These are phyloP conservation scores for Nephrotoma flavescens DNA, from an alignment of 2,888 invertebrate genomes.

Conservation along the genomic window DNA sequence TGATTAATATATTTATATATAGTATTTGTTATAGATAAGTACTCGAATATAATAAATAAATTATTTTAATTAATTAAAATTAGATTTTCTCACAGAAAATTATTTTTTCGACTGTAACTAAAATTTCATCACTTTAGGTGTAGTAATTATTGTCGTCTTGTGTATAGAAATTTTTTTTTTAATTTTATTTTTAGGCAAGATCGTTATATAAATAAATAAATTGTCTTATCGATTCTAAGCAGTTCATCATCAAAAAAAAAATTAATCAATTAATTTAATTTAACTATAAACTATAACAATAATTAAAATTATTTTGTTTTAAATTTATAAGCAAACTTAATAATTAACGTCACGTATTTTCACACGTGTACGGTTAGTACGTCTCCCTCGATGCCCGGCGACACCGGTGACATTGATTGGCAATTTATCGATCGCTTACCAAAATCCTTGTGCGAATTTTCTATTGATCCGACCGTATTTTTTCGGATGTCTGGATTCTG, in stretches of 20 bases:
- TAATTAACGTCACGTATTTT: background rate
- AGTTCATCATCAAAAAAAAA: background rate
- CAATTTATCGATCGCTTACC: conserved; percentile 56
- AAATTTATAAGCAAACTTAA: background rate
- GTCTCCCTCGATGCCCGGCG: conserved; percentile 23
- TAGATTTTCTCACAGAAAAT: background rate
- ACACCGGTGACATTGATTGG: conserved; percentile 26
- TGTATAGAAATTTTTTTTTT: background rate
- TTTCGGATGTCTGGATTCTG: conserved; percentile 74
- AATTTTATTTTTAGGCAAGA: background rate
- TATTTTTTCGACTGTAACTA: background rate
- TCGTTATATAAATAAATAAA: background rate
- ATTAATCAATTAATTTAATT: background rate
- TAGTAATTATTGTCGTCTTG: background rate
- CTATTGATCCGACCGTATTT: conserved; percentile 51
- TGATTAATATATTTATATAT: conserved; percentile 3
- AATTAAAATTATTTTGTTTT: background rate
- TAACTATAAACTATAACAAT: background rate
- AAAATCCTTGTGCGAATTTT: conserved; percentile 52
- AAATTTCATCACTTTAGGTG: background rate
- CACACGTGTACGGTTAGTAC: conserved; percentile 42
- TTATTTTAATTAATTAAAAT: background rate
- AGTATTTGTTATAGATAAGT: background rate
- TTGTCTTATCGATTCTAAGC: background rate
- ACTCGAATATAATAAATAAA: background rate